phyloP scores from a whole-genome alignment of 2,888 invertebrate genomes.

The Agriopis leucophaearia region DNA sequence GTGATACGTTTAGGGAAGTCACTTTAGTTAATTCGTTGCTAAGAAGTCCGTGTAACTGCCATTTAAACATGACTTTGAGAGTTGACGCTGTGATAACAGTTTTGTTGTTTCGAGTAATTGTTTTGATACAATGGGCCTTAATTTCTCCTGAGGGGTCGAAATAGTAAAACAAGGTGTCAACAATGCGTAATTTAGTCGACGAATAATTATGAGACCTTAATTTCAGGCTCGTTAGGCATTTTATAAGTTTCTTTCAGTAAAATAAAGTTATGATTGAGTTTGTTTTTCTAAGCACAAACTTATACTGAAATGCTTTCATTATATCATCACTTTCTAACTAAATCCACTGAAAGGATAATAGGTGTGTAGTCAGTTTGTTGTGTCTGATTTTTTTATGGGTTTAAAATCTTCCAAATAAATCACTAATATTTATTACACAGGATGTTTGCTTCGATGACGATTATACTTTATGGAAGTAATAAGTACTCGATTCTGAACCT shows the following conservation, averaged over 20 bases:
- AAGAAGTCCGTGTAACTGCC: constrained; percentile 54
- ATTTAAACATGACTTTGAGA: constrained; percentile 40
- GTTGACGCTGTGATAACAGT: constrained; percentile 53
- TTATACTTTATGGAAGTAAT: too few relatives aligned
- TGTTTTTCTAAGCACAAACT: background rate
- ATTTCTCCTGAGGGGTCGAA: constrained; percentile 19
- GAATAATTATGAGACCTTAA: background rate
- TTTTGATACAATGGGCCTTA: too few relatives aligned
- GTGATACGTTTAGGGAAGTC: constrained; percentile 61
- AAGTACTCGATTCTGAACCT: too few relatives aligned
- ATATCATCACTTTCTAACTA: background rate
- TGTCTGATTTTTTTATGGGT: too few relatives aligned
- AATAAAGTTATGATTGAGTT: constrained; percentile 31
- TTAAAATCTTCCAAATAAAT: background rate
- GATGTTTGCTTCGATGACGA: too few relatives aligned
- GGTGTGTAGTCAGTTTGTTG: too few relatives aligned
- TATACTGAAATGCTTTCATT: background rate
- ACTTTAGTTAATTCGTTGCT: constrained; percentile 62
- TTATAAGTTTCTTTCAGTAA: background rate
- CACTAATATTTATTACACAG: too few relatives aligned
- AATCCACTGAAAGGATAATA: too few relatives aligned
- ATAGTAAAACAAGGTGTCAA: constrained; percentile 35
- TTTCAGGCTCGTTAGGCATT: background rate
- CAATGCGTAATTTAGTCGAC: background rate
- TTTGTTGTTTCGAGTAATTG: constrained; percentile 53